Evolutionary conservation across 2,888 invertebrate genomes (phyloP).

Genomic region (Drosophila macrospina): DNA sequence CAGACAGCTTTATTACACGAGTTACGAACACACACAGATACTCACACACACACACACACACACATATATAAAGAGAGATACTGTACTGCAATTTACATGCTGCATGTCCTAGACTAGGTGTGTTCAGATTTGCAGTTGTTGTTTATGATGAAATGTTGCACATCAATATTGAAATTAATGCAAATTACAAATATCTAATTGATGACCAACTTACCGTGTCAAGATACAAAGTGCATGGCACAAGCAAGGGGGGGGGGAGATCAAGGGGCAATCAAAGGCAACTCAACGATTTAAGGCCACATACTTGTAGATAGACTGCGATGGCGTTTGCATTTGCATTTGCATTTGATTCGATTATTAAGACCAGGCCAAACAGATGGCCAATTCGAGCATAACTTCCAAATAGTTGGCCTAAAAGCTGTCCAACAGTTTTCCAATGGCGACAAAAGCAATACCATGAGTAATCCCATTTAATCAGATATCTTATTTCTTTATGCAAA

Average conservation of each 20-base stretch:
- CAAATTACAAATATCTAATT: constrained; percentile 66
- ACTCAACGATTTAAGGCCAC: constrained; percentile 1
- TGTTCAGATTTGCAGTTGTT: constrained; percentile 23
- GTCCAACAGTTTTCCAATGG: not conserved
- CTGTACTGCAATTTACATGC: constrained; percentile 32
- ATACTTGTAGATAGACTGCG: constrained; percentile 1
- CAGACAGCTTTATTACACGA: constrained; percentile 66
- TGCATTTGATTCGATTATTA: constrained; percentile 7
- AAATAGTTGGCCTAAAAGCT: not conserved
- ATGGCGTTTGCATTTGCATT: not conserved
- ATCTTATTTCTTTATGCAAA: not conserved
- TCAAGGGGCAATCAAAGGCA: not conserved
- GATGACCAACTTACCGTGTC: constrained; percentile 23
- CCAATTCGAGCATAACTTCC: not conserved
- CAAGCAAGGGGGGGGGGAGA: not conserved
- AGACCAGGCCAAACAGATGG: not conserved
- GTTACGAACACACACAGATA: constrained; percentile 51
- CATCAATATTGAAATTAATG: constrained; percentile 66
- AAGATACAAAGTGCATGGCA: constrained; percentile 7
- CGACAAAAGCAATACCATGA: not conserved
- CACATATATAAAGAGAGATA: constrained; percentile 18
- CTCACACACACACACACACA: constrained; percentile 3
- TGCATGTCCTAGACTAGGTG: constrained; percentile 24
- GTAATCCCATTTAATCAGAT: not conserved
- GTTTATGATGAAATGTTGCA: constrained; percentile 31